Percentiles rank a stretch among this genome's conserved stretches.
phyloP scores from a whole-genome alignment of 2,797 vertebrate genomes.

The Lemur catta region DNA sequence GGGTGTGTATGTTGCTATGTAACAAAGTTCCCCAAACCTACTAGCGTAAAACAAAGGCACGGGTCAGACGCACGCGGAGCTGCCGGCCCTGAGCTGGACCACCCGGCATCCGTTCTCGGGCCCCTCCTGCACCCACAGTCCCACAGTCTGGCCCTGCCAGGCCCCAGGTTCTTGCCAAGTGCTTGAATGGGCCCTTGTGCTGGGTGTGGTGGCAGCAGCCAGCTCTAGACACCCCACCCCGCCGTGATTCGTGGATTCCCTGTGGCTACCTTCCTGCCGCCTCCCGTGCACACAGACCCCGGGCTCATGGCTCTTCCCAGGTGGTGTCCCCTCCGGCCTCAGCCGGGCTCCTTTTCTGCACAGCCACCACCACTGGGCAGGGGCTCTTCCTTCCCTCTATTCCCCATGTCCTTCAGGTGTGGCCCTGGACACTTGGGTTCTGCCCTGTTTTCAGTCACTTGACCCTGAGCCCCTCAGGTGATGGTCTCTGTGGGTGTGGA shows the following conservation, averaged over 20 bases:
- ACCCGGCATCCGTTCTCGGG: background rate
- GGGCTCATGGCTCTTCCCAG: background rate
- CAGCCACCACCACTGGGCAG: background rate
- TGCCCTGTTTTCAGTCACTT: background rate
- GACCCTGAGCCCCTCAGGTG: background rate
- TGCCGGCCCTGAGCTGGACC: too few species aligned
- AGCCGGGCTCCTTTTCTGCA: background rate
- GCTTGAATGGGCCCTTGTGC: background rate
- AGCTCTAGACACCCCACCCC: background rate
- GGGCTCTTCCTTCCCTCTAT: background rate
- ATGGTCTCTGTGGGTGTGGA: background rate
- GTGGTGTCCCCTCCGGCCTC: background rate
- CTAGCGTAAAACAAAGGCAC: too few species aligned
- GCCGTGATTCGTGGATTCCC: rapidly evolving
- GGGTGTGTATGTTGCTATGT: background rate
- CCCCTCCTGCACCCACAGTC: background rate
- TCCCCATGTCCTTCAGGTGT: background rate
- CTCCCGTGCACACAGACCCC: background rate
- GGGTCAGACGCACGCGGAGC: background rate
- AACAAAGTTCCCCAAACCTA: too few species aligned
- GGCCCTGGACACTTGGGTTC: background rate
- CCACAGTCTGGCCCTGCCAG: background rate
- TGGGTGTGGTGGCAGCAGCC: background rate
- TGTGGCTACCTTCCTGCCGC: background rate
- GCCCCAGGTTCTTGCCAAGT: background rate